Percentiles rank a stretch among this genome's conserved stretches.
Conservation (phyloP, 2,888 invertebrate species). For the Athalia rosae region DNA sequence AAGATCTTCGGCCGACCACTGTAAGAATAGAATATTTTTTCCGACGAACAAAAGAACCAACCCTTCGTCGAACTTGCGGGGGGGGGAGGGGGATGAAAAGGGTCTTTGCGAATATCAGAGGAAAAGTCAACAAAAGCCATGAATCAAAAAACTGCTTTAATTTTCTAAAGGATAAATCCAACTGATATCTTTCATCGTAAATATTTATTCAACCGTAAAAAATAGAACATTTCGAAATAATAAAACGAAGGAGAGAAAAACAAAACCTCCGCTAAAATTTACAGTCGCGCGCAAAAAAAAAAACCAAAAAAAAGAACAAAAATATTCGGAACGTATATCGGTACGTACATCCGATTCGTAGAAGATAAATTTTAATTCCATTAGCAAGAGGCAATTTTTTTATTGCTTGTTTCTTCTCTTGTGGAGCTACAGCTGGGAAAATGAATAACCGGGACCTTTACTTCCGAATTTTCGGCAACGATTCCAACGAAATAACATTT, state of each 20-base stretch:
- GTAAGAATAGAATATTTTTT: constrained; percentile 38
- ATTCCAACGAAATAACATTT: constrained; percentile 7
- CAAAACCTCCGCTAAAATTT: background rate
- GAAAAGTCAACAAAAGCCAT: constrained; percentile 39
- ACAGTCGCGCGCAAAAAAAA: background rate
- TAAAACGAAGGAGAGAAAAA: background rate
- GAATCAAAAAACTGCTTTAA: constrained; percentile 41
- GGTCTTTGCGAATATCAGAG: background rate
- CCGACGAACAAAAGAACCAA: constrained; percentile 22
- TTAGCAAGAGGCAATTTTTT: background rate
- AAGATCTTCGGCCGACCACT: background rate
- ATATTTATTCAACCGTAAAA: constrained; percentile 30
- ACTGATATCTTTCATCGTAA: constrained; percentile 36
- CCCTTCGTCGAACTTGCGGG: background rate
- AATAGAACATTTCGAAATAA: constrained; percentile 19
- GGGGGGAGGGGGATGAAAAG: background rate
- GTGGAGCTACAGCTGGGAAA: background rate
- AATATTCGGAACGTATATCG: background rate
- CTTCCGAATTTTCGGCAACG: background rate
- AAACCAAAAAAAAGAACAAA: background rate
- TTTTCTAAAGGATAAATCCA: constrained; percentile 30
- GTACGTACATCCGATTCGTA: background rate
- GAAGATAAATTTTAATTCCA: constrained; percentile 4
- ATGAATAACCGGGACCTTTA: background rate
- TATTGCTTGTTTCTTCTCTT: background rate